Evolutionary conservation across 1,140 invertebrate species (phyloP).

Genomic region (Zaprionus camerounensis): DNA sequence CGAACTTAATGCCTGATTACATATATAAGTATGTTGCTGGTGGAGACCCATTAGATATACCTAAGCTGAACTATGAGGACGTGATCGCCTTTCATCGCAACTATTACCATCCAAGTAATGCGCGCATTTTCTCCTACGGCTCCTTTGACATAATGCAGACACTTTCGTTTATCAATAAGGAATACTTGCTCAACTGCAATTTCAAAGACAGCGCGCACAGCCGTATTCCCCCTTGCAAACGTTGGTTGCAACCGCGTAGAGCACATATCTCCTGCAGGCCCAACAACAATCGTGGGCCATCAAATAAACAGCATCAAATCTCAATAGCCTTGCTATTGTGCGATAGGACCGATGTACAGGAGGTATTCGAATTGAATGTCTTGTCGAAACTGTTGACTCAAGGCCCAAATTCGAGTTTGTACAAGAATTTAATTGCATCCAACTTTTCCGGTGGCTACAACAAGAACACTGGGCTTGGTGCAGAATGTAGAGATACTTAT

Average conservation of each 20-base stretch:
- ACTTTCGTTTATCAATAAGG: conserved; percentile 90
- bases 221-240: conserved; percentile 88
- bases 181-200: conserved; percentile 88
- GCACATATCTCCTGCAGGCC: conserved; percentile 89
- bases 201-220: conserved; percentile 87
- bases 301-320: conserved; percentile 92
- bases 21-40: conserved; percentile 94
- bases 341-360: conserved; percentile 91
- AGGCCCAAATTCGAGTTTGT: conserved; percentile 96
- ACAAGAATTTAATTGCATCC: conserved; percentile 93
- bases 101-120: conserved; percentile 96
- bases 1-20: conserved; percentile 90
- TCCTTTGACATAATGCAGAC: conserved; percentile 93
- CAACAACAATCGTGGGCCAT: conserved; percentile 91
- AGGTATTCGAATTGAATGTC: conserved; percentile 91
- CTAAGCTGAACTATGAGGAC: conserved; percentile 91
- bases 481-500: conserved; percentile 90
- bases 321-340: conserved; percentile 90
- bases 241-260: conserved; percentile 88
- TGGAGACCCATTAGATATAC: conserved; percentile 94
- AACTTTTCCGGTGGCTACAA: conserved; percentile 92
- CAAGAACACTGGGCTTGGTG: conserved; percentile 88
- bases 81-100: conserved; percentile 92
- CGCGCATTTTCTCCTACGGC: conserved; percentile 95
- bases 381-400: conserved; percentile 91